phyloP scores from a whole-genome alignment of 1,140 invertebrate species.

The Cydia strobilella region DNA sequence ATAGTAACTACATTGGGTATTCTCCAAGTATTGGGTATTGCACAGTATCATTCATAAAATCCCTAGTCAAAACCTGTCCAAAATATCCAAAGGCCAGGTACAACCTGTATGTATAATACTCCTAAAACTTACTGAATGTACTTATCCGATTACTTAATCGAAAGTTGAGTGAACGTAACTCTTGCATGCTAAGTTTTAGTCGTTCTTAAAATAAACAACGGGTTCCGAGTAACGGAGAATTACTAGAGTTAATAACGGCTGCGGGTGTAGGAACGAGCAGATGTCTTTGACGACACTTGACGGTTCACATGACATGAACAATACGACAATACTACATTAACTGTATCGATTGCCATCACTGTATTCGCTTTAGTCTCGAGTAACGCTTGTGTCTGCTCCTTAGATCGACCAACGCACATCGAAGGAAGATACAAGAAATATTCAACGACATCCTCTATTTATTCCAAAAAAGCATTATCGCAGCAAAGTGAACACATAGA shows the following conservation, averaged over 20 bases:
- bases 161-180: not conserved
- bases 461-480: conserved; percentile 74
- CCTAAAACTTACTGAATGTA: not conserved
- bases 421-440: conserved; percentile 77
- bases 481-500: conserved; percentile 74
- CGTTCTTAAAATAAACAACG: conserved; percentile 26
- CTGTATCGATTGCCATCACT: conserved; percentile 49
- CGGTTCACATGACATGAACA: conserved; percentile 32
- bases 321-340: conserved; percentile 31
- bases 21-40: no score
- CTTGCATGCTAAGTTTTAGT: conserved; percentile 22
- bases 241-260: conserved; percentile 21
- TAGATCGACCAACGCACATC: conserved; percentile 73
- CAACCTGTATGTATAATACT: no score
- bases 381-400: conserved; percentile 45
- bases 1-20: no score
- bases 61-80: no score
- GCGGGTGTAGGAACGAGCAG: conserved; percentile 22
- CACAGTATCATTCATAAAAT: no score
- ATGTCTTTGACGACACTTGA: conserved; percentile 30
- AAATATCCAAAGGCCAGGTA: no score
- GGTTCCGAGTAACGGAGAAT: conserved; percentile 11
- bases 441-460: conserved; percentile 72
- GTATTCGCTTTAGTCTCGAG: conserved; percentile 37
- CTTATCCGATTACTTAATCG: not conserved